Evolutionary conservation across 2,888 invertebrate genomes (phyloP).

Genomic region (Eupithecia tripunctaria): DNA sequence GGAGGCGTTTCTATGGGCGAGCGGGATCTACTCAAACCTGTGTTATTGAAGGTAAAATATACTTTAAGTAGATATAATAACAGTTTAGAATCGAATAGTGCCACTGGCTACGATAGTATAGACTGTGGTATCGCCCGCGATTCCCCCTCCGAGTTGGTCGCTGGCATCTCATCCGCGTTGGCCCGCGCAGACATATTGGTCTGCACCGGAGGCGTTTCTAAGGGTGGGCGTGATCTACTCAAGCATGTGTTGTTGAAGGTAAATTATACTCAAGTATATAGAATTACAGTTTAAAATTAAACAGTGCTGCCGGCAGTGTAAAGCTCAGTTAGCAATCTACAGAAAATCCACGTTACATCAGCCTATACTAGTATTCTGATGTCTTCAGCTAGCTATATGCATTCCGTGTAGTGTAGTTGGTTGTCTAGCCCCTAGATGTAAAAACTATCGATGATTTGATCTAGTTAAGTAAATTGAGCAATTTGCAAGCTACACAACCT

Average conservation of each 20-base stretch:
- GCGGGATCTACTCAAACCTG: slow-evolving; percentile 93
- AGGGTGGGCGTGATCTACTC: slow-evolving; percentile 97
- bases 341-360: no score
- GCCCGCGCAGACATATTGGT: slow-evolving; percentile 90
- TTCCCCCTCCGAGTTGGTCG: slow-evolving; percentile 84
- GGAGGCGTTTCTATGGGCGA: slow-evolving; percentile 99
- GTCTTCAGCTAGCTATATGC: no score
- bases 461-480: no score
- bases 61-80: not conserved
- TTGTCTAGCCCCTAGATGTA: no score
- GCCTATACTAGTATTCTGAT: no score
- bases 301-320: slow-evolving; percentile 53
- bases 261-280: not conserved
- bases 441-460: no score
- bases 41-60: slow-evolving; percentile 70
- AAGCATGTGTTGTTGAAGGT: slow-evolving; percentile 87
- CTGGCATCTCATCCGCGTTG: slow-evolving; percentile 85
- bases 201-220: slow-evolving; percentile 98
- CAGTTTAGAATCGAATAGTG: slow-evolving; percentile 48
- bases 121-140: slow-evolving; percentile 93
- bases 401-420: no score
- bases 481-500: no score
- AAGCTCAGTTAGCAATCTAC: no score
- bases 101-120: slow-evolving; percentile 81
- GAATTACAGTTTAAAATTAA: not conserved